Evolutionary conservation across 2,113 vertebrate genomes (phyloP).

Genomic region (Mus pahari): DNA sequence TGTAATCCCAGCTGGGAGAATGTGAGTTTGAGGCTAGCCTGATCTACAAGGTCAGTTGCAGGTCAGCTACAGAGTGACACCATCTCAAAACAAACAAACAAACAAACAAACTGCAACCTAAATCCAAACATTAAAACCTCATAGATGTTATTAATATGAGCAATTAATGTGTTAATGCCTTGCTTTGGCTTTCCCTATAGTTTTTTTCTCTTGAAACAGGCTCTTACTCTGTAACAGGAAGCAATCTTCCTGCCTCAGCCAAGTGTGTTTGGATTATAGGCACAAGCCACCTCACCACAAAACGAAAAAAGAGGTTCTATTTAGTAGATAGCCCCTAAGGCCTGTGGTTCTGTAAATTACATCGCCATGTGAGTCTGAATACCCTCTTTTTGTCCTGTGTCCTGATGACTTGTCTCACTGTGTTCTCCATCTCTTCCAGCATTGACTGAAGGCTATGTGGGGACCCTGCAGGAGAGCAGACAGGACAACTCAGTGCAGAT

Average conservation of each 20-base stretch:
- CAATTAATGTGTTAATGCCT: background rate
- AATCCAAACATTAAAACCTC: background rate
- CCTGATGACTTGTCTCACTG: conserved; percentile 4
- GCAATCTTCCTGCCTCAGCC: background rate
- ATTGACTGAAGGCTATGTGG: conserved; percentile 91
- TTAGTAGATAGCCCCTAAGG: too few relatives aligned
- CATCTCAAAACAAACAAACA: background rate
- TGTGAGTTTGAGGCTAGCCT: background rate
- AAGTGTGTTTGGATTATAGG: background rate
- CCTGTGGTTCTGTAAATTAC: background rate
- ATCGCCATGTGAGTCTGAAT: accelerated
- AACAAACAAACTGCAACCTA: background rate
- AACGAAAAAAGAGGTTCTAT: background rate
- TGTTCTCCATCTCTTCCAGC: conserved; percentile 84
- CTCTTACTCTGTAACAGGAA: background rate
- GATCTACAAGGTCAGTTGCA: background rate
- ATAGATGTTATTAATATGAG: background rate
- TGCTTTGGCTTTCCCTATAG: background rate
- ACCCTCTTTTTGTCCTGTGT: too few relatives aligned
- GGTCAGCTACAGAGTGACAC: background rate
- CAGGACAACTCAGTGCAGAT: conserved; percentile 89
- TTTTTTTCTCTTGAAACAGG: background rate
- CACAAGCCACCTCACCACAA: too few relatives aligned
- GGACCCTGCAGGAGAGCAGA: conserved; percentile 87
- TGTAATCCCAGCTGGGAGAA: background rate